Evolutionary conservation across 2,888 invertebrate genomes (phyloP).

Genomic region (Chironomus riparius): DNA sequence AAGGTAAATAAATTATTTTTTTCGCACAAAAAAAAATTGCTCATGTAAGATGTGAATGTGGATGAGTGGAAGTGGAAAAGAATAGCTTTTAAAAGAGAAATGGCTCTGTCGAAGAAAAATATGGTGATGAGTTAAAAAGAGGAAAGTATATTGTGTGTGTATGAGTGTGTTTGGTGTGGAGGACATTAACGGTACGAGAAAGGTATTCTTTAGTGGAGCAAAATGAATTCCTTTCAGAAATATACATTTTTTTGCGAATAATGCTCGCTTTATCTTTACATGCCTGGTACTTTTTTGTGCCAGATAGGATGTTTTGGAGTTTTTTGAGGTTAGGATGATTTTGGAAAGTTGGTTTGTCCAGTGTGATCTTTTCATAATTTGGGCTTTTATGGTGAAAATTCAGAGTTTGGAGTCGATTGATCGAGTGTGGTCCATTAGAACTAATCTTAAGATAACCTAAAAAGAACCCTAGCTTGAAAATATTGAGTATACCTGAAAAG

Average conservation of each 20-base stretch:
- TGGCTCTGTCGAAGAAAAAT: neutral
- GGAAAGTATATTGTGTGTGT: neutral
- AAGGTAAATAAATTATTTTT: slow-evolving; percentile 26
- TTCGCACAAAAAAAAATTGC: neutral
- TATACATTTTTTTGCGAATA: neutral
- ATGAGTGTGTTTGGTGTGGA: neutral
- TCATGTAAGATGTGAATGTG: neutral
- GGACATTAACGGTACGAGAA: neutral
- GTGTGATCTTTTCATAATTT: too few relatives aligned
- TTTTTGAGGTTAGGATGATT: too few relatives aligned
- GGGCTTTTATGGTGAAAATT: too few relatives aligned
- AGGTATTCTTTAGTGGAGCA: neutral
- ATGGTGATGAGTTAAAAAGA: slow-evolving; percentile 24
- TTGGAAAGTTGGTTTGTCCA: too few relatives aligned
- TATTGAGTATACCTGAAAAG: too few relatives aligned
- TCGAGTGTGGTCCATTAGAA: too few relatives aligned
- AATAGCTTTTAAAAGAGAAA: slow-evolving; percentile 2
- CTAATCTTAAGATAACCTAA: too few relatives aligned
- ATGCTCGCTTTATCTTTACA: slow-evolving; percentile 14
- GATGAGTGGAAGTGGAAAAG: neutral
- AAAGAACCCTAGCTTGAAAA: too few relatives aligned
- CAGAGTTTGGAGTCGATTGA: too few relatives aligned
- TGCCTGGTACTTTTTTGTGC: neutral
- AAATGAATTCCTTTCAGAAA: slow-evolving; percentile 24
- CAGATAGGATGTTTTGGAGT: too few relatives aligned